Percentiles rank a stretch among this genome's conserved stretches.
phyloP scores from a whole-genome alignment of 1,140 invertebrate genomes.

The Drosophila nigrodunni region DNA sequence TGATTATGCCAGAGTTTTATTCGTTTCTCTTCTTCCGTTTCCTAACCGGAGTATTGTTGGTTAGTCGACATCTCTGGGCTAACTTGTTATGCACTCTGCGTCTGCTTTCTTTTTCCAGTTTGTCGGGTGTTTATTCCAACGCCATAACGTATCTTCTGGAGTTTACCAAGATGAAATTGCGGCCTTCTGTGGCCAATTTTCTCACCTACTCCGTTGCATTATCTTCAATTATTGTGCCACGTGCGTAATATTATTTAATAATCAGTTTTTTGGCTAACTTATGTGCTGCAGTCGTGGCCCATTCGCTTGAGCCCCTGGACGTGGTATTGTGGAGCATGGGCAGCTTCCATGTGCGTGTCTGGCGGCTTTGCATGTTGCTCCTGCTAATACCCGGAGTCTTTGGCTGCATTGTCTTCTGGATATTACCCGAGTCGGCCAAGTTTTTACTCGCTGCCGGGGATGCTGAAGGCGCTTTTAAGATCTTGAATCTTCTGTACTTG shows the following conservation, averaged over 20 bases:
- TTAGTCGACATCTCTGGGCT: not conserved
- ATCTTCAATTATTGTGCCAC: not conserved
- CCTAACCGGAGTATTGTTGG: slow-evolving; percentile 26
- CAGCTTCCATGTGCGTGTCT: not conserved
- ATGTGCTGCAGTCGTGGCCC: not conserved
- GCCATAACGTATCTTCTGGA: slow-evolving; percentile 33
- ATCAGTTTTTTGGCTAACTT: not conserved
- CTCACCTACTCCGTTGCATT: slow-evolving; percentile 3
- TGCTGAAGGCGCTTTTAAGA: slow-evolving; percentile 12
- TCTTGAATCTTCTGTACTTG: slow-evolving; percentile 11
- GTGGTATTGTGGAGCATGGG: not conserved
- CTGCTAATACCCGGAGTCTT: slow-evolving; percentile 7
- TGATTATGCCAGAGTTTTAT: slow-evolving; percentile 27
- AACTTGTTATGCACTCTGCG: not conserved
- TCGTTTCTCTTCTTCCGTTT: slow-evolving; percentile 21
- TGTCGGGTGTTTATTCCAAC: slow-evolving; percentile 1
- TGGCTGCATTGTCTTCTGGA: not conserved
- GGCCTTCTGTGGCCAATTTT: not conserved
- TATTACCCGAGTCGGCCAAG: slow-evolving; percentile 33
- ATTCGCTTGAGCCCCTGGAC: slow-evolving; percentile 4
- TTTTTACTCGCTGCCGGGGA: slow-evolving; percentile 16
- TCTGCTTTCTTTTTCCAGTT: not conserved
- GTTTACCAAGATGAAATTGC: not conserved
- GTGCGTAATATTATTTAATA: slow-evolving; percentile 5
- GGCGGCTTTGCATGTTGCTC: slow-evolving; percentile 24